A percentile compares a stretch with the other conserved stretches of the same genome.
These are phyloP conservation scores for Malurus cyaneus DNA, from an alignment of 2,113 vertebrate genomes.

Conservation along the genomic window DNA sequence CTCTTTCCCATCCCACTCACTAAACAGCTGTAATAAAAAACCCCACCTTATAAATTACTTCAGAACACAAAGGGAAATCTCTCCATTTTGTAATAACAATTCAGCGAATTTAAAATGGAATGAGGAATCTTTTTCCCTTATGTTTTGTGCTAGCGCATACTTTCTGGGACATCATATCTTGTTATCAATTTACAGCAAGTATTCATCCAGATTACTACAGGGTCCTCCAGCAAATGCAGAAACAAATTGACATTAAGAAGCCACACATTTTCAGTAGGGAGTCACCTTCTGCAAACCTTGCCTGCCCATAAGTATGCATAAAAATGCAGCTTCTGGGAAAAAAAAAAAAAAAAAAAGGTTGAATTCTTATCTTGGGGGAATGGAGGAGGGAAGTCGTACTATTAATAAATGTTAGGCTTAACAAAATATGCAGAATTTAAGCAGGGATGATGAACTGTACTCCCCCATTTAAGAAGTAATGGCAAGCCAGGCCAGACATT, in stretches of 20 bases:
- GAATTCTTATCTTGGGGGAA: slow-evolving; percentile 17
- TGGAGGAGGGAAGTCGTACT: not conserved
- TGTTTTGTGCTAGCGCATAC: not conserved
- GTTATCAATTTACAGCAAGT: slow-evolving; percentile 53
- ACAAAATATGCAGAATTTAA: not conserved
- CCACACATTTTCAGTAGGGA: slow-evolving; percentile 46
- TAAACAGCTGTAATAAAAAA: slow-evolving; percentile 52
- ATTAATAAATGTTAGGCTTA: slow-evolving; percentile 32
- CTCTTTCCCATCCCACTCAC: slow-evolving; percentile 63
- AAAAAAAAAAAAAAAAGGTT: not conserved
- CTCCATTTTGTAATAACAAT: slow-evolving; percentile 37
- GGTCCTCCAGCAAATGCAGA: slow-evolving; percentile 42
- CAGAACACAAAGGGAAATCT: slow-evolving; percentile 49
- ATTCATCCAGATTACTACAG: slow-evolving; percentile 40
- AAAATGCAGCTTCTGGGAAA: slow-evolving; percentile 5
- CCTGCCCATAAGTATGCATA: slow-evolving; percentile 42
- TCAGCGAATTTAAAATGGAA: slow-evolving; percentile 33
- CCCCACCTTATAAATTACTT: slow-evolving; percentile 39
- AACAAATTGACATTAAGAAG: slow-evolving; percentile 57
- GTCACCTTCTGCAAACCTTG: slow-evolving; percentile 61
- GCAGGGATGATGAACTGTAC: not conserved
- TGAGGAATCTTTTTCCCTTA: not conserved
- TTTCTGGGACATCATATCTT: slow-evolving; percentile 52
- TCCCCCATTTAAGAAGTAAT: not conserved
- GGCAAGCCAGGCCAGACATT: not conserved